Base-by-base conservation (phyloP, 2,113 vertebrate genomes). In the Corythaeola cristata region DNA sequence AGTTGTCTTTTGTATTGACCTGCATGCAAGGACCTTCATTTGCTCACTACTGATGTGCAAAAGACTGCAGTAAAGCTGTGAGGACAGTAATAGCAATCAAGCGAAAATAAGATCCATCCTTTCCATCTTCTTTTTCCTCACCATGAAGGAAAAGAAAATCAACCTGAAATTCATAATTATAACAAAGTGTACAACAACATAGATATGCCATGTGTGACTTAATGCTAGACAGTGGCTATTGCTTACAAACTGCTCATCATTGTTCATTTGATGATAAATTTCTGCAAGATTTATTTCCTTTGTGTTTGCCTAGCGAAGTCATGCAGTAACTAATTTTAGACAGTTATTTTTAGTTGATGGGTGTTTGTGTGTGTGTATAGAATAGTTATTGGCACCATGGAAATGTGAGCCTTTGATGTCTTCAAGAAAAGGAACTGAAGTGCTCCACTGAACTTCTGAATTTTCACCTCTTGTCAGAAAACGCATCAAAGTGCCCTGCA, bases 401-500 rank as follows among this genome's bases (percentile, higher is more conserved):
- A 78, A 81, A 49, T 64, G 8, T 30, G 44, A 82, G 11, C 30
- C 32, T 73, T 74, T 93, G 62, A 58, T 37, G 15, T 76, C 9
- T 82, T 77, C 17, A 64, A 37, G 45, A 45, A 77, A 75, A 60
- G 80, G 28, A 68, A n/a, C 49, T 74, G 9, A 79, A 66, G 33
- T 64, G 39, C 45, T 84, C 21, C 24, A 64, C 69, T 95, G 44
- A 93, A 67, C 37, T 87, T 26, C 13, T 52, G 9, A 72, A 69
- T 92, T 81, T 53, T 85, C 56, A 19, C 24, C 18, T 58, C 44
- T 94, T 96, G 72, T 50, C 94, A 99, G 99, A 99, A 99, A 98
- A 99, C 99, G 1, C 99, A 99, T 90, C 99, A 99, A 98, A 99
- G 99, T 20, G 99, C 99, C 5, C 98, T 99, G 95, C 99, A 99